These are phyloP conservation scores for Lophius americanus DNA, from an alignment of 2,797 vertebrate species.

Conservation along the genomic window DNA sequence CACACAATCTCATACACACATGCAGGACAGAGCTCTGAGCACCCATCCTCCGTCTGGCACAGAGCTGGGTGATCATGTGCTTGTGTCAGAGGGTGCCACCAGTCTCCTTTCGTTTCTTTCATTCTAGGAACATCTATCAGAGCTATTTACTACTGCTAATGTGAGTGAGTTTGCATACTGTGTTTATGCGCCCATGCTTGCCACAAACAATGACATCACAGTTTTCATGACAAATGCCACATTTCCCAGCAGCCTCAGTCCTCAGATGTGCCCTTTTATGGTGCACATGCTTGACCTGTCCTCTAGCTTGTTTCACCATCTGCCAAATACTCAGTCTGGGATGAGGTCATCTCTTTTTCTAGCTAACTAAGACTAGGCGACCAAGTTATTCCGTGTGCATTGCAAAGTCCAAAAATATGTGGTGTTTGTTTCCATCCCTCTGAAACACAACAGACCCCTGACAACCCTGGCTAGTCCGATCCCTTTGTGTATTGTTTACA, in stretches of 20 bases:
- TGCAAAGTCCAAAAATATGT: slow-evolving; percentile 67
- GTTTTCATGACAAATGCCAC: slow-evolving; percentile 43
- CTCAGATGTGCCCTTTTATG: slow-evolving; percentile 75
- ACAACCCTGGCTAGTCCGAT: slow-evolving; percentile 46
- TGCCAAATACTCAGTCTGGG: slow-evolving; percentile 56
- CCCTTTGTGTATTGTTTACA: slow-evolving; percentile 55
- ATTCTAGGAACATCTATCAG: slow-evolving; percentile 45
- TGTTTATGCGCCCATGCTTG: slow-evolving; percentile 12
- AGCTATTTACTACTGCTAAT: slow-evolving; percentile 4
- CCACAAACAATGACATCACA: slow-evolving; percentile 23
- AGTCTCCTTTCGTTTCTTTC: slow-evolving; percentile 60
- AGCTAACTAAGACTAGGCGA: slow-evolving; percentile 70
- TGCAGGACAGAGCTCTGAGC: slow-evolving; percentile 48
- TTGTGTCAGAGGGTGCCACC: slow-evolving; percentile 67
- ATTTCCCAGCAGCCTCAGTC: slow-evolving; percentile 35
- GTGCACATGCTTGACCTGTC: slow-evolving; percentile 64
- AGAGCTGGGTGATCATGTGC: slow-evolving; percentile 69
- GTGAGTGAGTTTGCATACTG: slow-evolving; percentile 8
- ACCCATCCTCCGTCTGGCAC: slow-evolving; percentile 65
- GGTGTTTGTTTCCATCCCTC: slow-evolving; percentile 61
- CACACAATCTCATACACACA: slow-evolving; percentile 43
- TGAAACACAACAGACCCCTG: slow-evolving; percentile 67
- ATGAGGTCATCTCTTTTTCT: slow-evolving; percentile 83
- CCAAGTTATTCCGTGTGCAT: slow-evolving; percentile 66
- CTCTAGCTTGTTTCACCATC: slow-evolving; percentile 44